Evolutionary conservation across 1,140 invertebrate species (phyloP), one percentile per base, ranked within the genome.

Genomic region (Aleiodes sp.): DNA sequence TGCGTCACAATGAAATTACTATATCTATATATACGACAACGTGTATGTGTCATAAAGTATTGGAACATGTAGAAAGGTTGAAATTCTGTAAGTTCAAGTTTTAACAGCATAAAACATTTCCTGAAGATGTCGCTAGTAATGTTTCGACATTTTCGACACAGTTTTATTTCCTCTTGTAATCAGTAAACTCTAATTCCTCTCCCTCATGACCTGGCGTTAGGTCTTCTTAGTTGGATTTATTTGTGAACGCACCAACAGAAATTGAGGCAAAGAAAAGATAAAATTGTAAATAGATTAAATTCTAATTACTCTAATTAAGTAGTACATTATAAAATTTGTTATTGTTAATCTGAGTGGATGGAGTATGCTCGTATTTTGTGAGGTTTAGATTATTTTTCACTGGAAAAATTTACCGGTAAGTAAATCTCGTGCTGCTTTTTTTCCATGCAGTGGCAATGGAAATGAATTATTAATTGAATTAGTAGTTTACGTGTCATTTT

Each of bases 1-100:
- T 84, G 68, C 78, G 76, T 79, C 78, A 79, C 65, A 59, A 29
- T 16, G 56, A 21, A 2, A 2, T 4, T 21, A 24, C 16, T 52
- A 52, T 52, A 52, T 52, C 46, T 52, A 52, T 52, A 52, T 24
- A 12, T 52, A 52, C 9, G 46, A 26, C 2, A 52, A 26, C 46
- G 21, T 52, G 46, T 21, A 21, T 24, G 26, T 16, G 19, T n/a
- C n/a, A n/a, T n/a, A n/a, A n/a, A n/a, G n/a, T n/a, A n/a, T n/a
- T n/a, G n/a, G n/a, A n/a, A n/a, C n/a, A n/a, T n/a, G n/a, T n/a
- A n/a, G n/a, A n/a, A n/a, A n/a, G n/a, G n/a, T n/a, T n/a, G n/a
- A n/a, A n/a, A n/a, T n/a, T n/a, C n/a, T n/a, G n/a, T n/a, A n/a
- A n/a, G n/a, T n/a, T n/a, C n/a, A n/a, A n/a, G n/a, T n/a, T n/a